Base-by-base conservation (phyloP, 1,140 invertebrate species). In the Proctacanthus coquilletti region DNA sequence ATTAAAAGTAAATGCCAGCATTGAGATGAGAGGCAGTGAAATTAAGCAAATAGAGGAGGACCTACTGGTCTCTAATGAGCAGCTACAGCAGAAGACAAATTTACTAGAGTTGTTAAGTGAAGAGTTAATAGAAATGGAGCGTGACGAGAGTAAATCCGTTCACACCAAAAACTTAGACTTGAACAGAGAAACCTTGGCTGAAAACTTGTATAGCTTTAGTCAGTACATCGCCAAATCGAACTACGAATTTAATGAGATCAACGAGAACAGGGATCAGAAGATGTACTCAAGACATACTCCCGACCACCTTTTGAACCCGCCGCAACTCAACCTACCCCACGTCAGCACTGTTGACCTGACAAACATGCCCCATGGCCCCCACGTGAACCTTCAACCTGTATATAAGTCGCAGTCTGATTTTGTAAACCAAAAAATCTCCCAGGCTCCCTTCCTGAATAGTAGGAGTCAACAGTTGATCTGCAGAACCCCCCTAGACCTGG, bases 31-130 rank as follows among this genome's bases (percentile, higher is more conserved):
- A 37, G 56, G 69, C 21, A 67, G 71, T 36, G 72, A 81, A 46
- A 74, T 79, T 49, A 70, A 78, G 45, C 58, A 66, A 29, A 70
- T 74, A 35, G 67, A 72, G 29, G 56, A 68, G 13, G 72, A 75
- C 23, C 48, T 84, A 37, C 62, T 69, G 31, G 70, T 71, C 41
- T 71, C 72, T 14, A 71, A 77, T 36, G 67, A 67, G 39, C 66
- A 74, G 44, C 52, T 83, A 17, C 67, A 73, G 37, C 67, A 65
- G 21, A 70, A 77, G 53, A 63, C 72, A 46, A 64, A 67, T 40
- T 60, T 74, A 9, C 51, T 82, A 5, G 70, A 77, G 35, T 68
- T 67, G 38, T 58, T 83, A 21, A 71, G 74, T 27, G 53, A 64
- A 39, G 75, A 82, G 45, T 57, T 82, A 35, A 67, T 72, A 21